Evolutionary conservation across 2,797 vertebrate genomes (phyloP), one percentile per base, ranked within the genome.

Genomic region (Hipposideros larvatus): DNA sequence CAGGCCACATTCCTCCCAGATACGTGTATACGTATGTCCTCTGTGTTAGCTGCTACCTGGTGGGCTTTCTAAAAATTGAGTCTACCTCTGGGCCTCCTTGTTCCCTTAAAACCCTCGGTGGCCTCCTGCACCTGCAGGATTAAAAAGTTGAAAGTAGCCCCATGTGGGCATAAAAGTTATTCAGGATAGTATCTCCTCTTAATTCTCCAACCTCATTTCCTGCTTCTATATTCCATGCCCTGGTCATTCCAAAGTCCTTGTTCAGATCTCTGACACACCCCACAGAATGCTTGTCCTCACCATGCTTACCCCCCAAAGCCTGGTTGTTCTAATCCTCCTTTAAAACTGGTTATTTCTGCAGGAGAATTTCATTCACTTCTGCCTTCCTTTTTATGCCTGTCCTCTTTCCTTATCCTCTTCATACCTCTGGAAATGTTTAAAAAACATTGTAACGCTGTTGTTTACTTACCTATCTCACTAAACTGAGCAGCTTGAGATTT

Each of bases 281-380:
- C 41, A 16, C 21, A 1, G 10, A 37, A 24, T 5, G 57, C 11
- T 11, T 31, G 22, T 19, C 16, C 63, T 26, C n/a, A 2, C 55
- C 2, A 0, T 5, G 3, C 28, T 46, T 57, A 15, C 55, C 22
- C 5, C 48, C 6, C 2, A 10, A 28, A 41, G 53, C 31, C 84
- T 43, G 19, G 13, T 15, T 66, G n/a, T 46, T 68, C 21, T 41
- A 22, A 3, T 61, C 48, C 28, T 71, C 41, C 55, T 59, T 53
- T 16, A 11, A 21, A 65, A 11, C 31, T n/a, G 5, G 46, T 37
- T 26, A 4, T 66, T 88, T 70, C 24, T 41, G 5, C 15, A 43
- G 51, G 55, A 71, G 55, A 71, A 80, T 73, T 89, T 78, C 22
- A 46, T 89, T 78, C 22, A 46, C 34, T 70, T 57, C 48, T 83